These are phyloP conservation scores for Chloromyia formosa DNA, from an alignment of 2,888 invertebrate genomes.

Conservation along the genomic window DNA sequence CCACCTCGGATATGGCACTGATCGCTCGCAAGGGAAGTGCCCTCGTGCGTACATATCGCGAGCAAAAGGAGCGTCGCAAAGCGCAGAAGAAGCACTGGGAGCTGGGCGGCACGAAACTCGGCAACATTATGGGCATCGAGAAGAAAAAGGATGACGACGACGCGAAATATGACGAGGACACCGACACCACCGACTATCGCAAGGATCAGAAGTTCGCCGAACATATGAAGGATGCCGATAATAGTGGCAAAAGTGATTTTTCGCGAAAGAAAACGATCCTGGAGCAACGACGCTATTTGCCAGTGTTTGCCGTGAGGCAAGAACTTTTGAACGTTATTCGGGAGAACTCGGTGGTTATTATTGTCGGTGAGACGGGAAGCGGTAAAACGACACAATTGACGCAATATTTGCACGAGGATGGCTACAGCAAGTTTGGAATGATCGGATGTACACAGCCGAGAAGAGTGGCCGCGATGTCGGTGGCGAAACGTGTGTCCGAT, in stretches of 20 bases:
- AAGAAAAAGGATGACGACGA: conserved; percentile 82
- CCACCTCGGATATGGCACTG: conserved; percentile 97
- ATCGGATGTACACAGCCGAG: conserved; percentile 99
- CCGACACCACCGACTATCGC: conserved; percentile 84
- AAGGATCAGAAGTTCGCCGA: conserved; percentile 97
- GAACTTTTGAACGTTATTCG: conserved; percentile 90
- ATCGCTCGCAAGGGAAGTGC: conserved; percentile 94
- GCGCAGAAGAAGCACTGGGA: conserved; percentile 99
- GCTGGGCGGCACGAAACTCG: conserved; percentile 86
- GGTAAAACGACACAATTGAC: conserved; percentile 96
- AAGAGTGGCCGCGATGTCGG: conserved; percentile 98
- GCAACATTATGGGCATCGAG: conserved; percentile 95
- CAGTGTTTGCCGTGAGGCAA: conserved; percentile 94
- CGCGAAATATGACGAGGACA: conserved; percentile 69
- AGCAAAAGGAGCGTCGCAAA: conserved; percentile 95
- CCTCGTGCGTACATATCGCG: conserved; percentile 88
- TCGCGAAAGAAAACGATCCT: conserved; percentile 83
- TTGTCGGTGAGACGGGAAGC: conserved; percentile 76
- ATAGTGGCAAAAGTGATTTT: conserved; percentile 79
- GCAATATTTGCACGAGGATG: conserved; percentile 97
- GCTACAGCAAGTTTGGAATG: conserved; percentile 90
- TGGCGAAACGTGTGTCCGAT: conserved; percentile 98
- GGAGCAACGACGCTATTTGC: conserved; percentile 91
- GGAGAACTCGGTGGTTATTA: conserved; percentile 93
- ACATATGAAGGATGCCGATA: conserved; percentile 80